These are phyloP conservation scores for Zaprionus africanus DNA, from an alignment of 1,140 invertebrate species.

Conservation along the genomic window DNA sequence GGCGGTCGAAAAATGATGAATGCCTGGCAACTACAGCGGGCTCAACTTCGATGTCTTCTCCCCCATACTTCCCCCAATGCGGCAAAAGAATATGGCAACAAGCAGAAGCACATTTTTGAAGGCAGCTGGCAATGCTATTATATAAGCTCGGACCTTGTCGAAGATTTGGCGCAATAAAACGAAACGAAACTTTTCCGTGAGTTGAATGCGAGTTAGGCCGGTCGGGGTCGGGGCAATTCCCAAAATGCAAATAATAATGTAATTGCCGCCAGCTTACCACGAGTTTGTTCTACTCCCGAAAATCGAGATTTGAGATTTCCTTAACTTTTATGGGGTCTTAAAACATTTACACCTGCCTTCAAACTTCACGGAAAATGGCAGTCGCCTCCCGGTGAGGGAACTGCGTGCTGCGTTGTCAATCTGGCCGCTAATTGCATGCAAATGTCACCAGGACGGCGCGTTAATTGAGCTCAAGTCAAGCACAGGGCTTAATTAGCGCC, in stretches of 20 bases:
- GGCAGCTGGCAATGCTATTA: slow-evolving; percentile 56
- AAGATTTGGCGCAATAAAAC: slow-evolving; percentile 70
- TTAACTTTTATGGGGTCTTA: slow-evolving; percentile 65
- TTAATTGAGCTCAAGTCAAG: slow-evolving; percentile 73
- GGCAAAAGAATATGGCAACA: slow-evolving; percentile 32
- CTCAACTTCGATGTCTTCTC: background rate
- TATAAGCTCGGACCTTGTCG: slow-evolving; percentile 52
- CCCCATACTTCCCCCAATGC: background rate
- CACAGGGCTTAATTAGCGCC: slow-evolving; percentile 68
- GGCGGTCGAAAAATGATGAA: slow-evolving; percentile 74
- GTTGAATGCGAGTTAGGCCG: slow-evolving; percentile 29
- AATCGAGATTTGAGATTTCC: slow-evolving; percentile 21
- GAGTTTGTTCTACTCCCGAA: slow-evolving; percentile 25
- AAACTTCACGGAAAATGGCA: background rate
- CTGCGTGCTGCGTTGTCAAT: slow-evolving; percentile 37
- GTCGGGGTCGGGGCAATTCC: slow-evolving; percentile 40
- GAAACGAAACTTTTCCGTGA: slow-evolving; percentile 20
- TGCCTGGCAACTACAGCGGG: slow-evolving; percentile 30
- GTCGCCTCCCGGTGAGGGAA: background rate
- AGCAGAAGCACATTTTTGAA: slow-evolving; percentile 55
- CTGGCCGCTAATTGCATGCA: slow-evolving; percentile 63
- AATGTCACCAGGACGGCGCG: slow-evolving; percentile 39
- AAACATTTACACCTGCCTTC: slow-evolving; percentile 62
- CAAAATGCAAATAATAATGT: slow-evolving; percentile 75
- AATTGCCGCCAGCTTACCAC: slow-evolving; percentile 60